Evolutionary conservation across 1,140 invertebrate species (phyloP).

Genomic region (Caerostris extrusa): DNA sequence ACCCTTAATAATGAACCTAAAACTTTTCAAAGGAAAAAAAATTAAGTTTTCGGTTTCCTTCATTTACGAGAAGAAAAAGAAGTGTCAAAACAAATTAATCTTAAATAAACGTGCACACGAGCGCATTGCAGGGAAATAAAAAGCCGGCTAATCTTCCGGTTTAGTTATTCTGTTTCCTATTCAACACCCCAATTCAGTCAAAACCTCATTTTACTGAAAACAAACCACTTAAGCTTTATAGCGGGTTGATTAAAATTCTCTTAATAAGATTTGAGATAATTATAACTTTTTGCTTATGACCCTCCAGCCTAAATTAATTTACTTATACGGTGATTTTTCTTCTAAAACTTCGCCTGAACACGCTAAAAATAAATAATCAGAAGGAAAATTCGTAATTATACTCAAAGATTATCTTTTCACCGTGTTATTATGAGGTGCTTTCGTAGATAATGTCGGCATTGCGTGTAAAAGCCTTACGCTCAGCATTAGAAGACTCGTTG

Average conservation of each 20-base stretch:
- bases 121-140: background rate
- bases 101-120: background rate
- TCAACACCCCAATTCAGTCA: slow-evolving; percentile 64
- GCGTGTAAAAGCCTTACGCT: slow-evolving; percentile 45
- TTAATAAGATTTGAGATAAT: slow-evolving; percentile 77
- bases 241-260: slow-evolving; percentile 73
- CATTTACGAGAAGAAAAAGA: slow-evolving; percentile 24
- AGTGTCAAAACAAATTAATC: slow-evolving; percentile 44
- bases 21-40: background rate
- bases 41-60: background rate
- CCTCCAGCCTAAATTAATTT: slow-evolving; percentile 76
- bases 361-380: slow-evolving; percentile 76
- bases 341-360: slow-evolving; percentile 61
- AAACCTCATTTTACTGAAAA: slow-evolving; percentile 73
- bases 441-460: slow-evolving; percentile 70
- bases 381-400: slow-evolving; percentile 74
- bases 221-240: slow-evolving; percentile 73
- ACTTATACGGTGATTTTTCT: slow-evolving; percentile 70
- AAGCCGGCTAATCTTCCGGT: background rate
- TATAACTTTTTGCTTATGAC: slow-evolving; percentile 75
- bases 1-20: background rate
- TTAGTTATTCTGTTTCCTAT: slow-evolving; percentile 61
- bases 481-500: slow-evolving; percentile 23
- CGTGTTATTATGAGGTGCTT: slow-evolving; percentile 73
- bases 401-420: slow-evolving; percentile 77